Evolutionary conservation across 1,140 invertebrate genomes (phyloP).

Genomic region (Neodiprion fabricii): DNA sequence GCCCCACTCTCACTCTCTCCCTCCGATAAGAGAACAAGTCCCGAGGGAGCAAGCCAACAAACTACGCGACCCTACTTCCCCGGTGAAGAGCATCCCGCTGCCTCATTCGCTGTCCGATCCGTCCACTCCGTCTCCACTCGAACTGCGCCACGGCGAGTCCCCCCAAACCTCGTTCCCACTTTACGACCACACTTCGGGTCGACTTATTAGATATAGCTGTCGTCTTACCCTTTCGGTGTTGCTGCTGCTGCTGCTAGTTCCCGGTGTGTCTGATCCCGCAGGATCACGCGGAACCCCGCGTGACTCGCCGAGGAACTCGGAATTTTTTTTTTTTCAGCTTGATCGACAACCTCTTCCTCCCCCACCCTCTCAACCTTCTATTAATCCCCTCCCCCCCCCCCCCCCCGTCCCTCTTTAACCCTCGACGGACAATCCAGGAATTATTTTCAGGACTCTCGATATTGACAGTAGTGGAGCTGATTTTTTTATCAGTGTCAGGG

Average conservation of each 20-base stretch:
- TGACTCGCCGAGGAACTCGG: slow-evolving; percentile 26
- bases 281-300: slow-evolving; percentile 26
- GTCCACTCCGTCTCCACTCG: slow-evolving; percentile 3
- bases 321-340: slow-evolving; percentile 28
- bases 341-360: slow-evolving; percentile 26
- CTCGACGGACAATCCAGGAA: too few relatives aligned
- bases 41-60: slow-evolving; percentile 4
- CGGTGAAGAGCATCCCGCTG: not conserved
- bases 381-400: not conserved
- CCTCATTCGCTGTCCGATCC: slow-evolving; percentile 3
- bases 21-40: not conserved
- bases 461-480: too few relatives aligned
- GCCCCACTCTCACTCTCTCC: not conserved
- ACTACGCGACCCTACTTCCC: not conserved
- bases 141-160: not conserved
- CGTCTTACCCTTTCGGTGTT: not conserved
- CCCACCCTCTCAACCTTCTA: slow-evolving; percentile 5
- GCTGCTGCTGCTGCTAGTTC: slow-evolving; percentile 5
- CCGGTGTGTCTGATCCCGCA: slow-evolving; percentile 32
- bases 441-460: too few relatives aligned
- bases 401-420: too few relatives aligned
- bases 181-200: not conserved
- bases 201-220: slow-evolving; percentile 3
- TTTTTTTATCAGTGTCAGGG: too few relatives aligned
- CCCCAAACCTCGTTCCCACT: not conserved